Conservation (phyloP, 2,113 vertebrate genomes). For the Petrocephalus zakoni region DNA sequence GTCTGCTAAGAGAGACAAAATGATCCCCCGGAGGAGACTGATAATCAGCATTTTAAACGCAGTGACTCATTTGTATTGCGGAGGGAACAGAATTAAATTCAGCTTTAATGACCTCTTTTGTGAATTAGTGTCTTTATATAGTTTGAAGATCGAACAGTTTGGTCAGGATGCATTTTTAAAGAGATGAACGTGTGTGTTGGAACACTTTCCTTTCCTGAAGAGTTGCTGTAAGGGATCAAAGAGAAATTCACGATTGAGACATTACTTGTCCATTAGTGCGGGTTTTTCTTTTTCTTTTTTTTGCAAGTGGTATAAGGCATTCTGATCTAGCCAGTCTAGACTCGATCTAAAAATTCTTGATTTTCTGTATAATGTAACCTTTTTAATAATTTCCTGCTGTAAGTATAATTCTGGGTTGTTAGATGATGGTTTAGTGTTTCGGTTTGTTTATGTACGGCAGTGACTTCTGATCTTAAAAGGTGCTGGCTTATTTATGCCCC, state of each 20-base stretch:
- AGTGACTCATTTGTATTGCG: constrained; percentile 5
- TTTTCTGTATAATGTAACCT: background rate
- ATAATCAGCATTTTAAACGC: constrained; percentile 13
- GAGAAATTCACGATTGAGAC: background rate
- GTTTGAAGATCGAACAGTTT: constrained; percentile 2
- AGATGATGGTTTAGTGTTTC: background rate
- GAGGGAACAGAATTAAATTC: background rate
- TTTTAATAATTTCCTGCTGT: background rate
- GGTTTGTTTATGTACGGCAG: background rate
- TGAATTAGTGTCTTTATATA: background rate
- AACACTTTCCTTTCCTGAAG: background rate
- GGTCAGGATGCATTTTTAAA: background rate
- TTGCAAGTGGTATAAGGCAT: background rate
- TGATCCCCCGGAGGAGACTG: background rate
- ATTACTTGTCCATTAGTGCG: background rate
- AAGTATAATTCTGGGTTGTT: background rate
- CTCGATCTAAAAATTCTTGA: background rate
- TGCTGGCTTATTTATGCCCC: background rate
- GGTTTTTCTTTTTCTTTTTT: too few relatives aligned
- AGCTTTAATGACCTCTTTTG: background rate
- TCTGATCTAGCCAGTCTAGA: background rate
- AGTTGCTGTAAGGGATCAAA: background rate
- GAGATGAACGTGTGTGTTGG: background rate
- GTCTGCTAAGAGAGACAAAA: background rate
- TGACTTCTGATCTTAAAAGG: background rate